Evolutionary conservation across 2,888 invertebrate species (phyloP).

Genomic region (Smittia aterrima): DNA sequence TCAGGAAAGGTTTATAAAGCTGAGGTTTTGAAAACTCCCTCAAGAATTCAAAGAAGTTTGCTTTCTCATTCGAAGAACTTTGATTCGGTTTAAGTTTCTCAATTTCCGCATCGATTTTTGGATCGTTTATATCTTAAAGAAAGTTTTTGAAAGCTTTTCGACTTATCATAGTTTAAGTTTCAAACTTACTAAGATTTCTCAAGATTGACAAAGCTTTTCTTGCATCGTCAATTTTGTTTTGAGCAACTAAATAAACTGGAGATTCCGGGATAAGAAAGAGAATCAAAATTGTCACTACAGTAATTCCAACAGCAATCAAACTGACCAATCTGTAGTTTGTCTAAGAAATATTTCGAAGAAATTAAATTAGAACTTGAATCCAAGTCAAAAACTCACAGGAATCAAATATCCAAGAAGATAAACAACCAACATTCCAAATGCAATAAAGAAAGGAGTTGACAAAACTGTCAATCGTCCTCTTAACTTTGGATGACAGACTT

Average conservation of each 20-base stretch:
- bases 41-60: constrained; percentile 44
- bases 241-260: constrained; percentile 66
- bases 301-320: constrained; percentile 49
- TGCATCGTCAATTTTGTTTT: constrained; percentile 60
- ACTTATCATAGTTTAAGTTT: not conserved
- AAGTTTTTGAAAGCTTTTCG: not conserved
- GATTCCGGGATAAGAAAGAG: constrained; percentile 64
- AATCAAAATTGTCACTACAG: constrained; percentile 51
- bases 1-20: constrained; percentile 60
- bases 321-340: constrained; percentile 52
- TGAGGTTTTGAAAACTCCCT: constrained; percentile 53
- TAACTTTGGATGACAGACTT: constrained; percentile 19
- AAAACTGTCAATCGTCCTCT: constrained; percentile 22
- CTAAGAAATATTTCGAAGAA: constrained; percentile 42
- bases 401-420: constrained; percentile 29
- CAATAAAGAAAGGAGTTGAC: constrained; percentile 18
- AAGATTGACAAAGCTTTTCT: constrained; percentile 51
- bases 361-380: not conserved
- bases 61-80: not conserved
- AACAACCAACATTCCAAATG: constrained; percentile 21
- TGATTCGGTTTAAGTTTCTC: not conserved
- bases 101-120: constrained; percentile 25
- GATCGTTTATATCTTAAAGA: not conserved
- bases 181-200: constrained; percentile 3
- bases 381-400: not conserved